Conservation (phyloP, 2,888 invertebrate genomes). For the Anthrax anthrax region DNA sequence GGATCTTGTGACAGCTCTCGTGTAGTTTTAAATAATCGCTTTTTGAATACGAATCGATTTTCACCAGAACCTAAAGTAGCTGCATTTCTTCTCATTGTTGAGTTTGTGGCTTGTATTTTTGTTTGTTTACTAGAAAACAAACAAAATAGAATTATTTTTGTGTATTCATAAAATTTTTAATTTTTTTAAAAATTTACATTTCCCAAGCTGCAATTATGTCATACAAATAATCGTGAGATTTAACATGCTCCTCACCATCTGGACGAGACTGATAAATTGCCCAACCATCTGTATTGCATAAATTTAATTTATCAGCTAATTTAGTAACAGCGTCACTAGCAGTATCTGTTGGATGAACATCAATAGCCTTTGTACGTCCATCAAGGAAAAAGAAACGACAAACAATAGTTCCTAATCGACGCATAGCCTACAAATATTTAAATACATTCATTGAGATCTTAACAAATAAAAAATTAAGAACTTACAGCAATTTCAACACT, state of each 20-base stretch:
- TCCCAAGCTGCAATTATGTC: slow-evolving; percentile 94
- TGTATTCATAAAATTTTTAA: too few species aligned
- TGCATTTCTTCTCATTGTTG: slow-evolving; percentile 42
- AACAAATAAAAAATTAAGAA: slow-evolving; percentile 14
- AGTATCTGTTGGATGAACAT: slow-evolving; percentile 88
- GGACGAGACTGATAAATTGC: slow-evolving; percentile 82
- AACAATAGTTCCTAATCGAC: slow-evolving; percentile 78
- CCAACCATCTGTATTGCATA: slow-evolving; percentile 81
- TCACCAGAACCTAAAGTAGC: slow-evolving; percentile 68
- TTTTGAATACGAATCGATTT: slow-evolving; percentile 83
- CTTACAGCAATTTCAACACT: slow-evolving; percentile 83
- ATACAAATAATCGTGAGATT: slow-evolving; percentile 81
- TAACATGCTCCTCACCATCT: slow-evolving; percentile 78
- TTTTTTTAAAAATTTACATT: too few species aligned
- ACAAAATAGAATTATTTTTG: neutral
- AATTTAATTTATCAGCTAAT: slow-evolving; percentile 74
- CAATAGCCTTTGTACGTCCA: slow-evolving; percentile 87
- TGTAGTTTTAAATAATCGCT: slow-evolving; percentile 74
- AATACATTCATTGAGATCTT: too few species aligned
- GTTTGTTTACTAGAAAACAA: slow-evolving; percentile 38
- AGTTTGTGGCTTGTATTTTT: slow-evolving; percentile 38
- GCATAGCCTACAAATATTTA: slow-evolving; percentile 54
- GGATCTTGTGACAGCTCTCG: slow-evolving; percentile 88
- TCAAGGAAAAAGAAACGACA: slow-evolving; percentile 91
- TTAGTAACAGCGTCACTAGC: slow-evolving; percentile 81